Base-by-base conservation (phyloP, 2,797 vertebrate species). In the Hippoglossus hippoglossus region DNA sequence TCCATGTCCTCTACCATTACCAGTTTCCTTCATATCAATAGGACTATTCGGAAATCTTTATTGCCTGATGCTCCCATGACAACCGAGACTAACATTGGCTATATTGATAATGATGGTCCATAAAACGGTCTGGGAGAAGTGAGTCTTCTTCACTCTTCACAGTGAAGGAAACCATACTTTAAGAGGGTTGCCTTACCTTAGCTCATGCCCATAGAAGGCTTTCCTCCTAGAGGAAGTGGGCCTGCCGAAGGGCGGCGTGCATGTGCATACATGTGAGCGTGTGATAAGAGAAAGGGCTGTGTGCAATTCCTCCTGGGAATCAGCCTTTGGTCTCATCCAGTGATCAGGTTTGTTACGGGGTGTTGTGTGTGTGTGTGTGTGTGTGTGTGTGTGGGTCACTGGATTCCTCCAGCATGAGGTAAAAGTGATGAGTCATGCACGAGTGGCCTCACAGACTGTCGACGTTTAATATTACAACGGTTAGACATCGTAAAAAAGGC, bases 171-270 rank as follows among this genome's bases (percentile, higher is more conserved):
- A 75, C 44, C 3, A 49, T 15, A 41, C 4, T 56, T 47, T 24
- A 41, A n/a, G 3, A 41, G 34, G 11, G 26, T 16, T n/a, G 25
- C 4, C 22, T 64, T 70, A 85, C 85, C 82, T 86, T 49, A 0
- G 0, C 24, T 53, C 12, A 75, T 87, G 84, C 62, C 93, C 90
- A 87, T 92, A 93, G 67, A 90, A 89, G 90, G 89, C 56, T 58
- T 71, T 63, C 59, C 59, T 90, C 82, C 75, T 2, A 66, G 53
- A 59, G 63, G 76, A 89, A 83, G 60, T 65, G 80, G 77, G 75
- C 15, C 50, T 6, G 22, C 24, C 19, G n/a, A 53, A 1, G 4
- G 31, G 21, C 39, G 13, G n/a, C 2, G 1, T 5, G 21, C 16
- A 9, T 0, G 25, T 49, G 49, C 4, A 2, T 39, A 24, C 3